Percentiles rank a stretch among this genome's conserved stretches.
phyloP scores from a whole-genome alignment of 2,888 invertebrate genomes.

The Trilocha varians region DNA sequence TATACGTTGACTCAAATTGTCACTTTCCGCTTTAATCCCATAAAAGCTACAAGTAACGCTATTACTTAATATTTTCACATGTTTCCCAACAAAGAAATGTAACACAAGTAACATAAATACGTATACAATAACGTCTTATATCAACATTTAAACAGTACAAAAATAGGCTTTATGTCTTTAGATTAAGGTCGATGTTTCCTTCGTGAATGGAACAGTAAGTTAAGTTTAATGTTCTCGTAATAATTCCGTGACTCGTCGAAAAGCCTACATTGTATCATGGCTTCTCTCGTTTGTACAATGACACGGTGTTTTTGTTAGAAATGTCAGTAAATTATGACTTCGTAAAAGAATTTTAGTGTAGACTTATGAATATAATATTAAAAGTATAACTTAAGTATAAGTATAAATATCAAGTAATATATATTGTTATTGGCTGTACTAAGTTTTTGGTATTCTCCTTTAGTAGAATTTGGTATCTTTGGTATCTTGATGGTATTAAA shows the following conservation, averaged over 20 bases:
- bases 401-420: too few relatives aligned
- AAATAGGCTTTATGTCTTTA: constrained; percentile 4
- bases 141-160: constrained; percentile 1
- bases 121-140: not conserved
- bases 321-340: constrained; percentile 7
- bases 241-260: constrained; percentile 26
- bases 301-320: constrained; percentile 17
- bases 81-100: not conserved
- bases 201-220: constrained; percentile 15
- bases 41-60: not conserved
- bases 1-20: too few relatives aligned
- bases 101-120: not conserved
- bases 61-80: not conserved
- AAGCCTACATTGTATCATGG: constrained; percentile 22
- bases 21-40: not conserved
- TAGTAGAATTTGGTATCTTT: too few relatives aligned
- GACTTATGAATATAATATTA: not conserved
- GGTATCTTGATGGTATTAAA: too few relatives aligned
- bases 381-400: not conserved
- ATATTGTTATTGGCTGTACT: too few relatives aligned
- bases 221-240: constrained; percentile 30
- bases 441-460: too few relatives aligned
- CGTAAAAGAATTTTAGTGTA: constrained; percentile 2
- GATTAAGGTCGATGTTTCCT: constrained; percentile 22
- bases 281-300: constrained; percentile 15